A percentile compares a stretch with the other conserved stretches of the same genome.
Evolutionary conservation across 2,113 vertebrate species (phyloP).

Genomic region (Saccopteryx bilineata): DNA sequence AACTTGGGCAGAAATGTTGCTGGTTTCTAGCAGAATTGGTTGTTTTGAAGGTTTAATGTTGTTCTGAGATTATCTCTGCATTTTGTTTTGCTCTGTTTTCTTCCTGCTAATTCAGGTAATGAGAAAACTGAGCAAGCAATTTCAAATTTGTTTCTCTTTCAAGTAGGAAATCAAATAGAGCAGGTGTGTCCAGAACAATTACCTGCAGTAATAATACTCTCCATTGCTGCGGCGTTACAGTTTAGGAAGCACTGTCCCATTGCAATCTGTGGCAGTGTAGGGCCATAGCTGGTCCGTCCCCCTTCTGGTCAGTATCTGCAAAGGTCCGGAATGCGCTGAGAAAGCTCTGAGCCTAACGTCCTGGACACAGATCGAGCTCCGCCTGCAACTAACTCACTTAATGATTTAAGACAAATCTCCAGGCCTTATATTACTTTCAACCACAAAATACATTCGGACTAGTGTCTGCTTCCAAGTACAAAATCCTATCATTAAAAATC

Average conservation of each 20-base stretch:
- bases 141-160: conserved; percentile 45
- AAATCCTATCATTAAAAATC: neutral
- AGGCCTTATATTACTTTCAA: neutral
- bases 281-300: neutral
- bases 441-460: neutral
- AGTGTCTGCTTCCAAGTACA: neutral
- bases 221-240: neutral
- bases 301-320: neutral
- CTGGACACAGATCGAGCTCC: neutral
- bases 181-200: neutral
- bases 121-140: conserved; percentile 24
- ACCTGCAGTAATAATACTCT: neutral
- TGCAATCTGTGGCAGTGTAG: neutral
- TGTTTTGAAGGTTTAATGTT: neutral
- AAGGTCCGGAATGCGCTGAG: neutral
- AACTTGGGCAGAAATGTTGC: neutral
- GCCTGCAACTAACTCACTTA: neutral
- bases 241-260: neutral
- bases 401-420: conserved; percentile 3
- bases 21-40: conserved; percentile 19
- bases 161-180: conserved; percentile 16
- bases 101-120: neutral
- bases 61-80: neutral
- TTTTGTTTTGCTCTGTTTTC: conserved; percentile 31
- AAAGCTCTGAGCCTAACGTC: neutral